Evolutionary conservation across 1,140 invertebrate genomes (phyloP), one percentile per base, ranked within the genome.

Genomic region (Holotrichia oblita): DNA sequence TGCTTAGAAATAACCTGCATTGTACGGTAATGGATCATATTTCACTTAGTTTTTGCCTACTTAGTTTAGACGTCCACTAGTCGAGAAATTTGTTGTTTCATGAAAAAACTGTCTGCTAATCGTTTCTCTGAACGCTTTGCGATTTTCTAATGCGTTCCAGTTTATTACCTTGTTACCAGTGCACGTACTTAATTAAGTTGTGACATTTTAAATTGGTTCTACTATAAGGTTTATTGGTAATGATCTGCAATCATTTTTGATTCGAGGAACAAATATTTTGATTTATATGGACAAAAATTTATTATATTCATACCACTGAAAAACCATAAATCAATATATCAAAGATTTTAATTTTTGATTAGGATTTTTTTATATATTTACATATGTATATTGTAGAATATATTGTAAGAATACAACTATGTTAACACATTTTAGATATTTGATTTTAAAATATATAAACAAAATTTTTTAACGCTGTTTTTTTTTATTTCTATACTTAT

Each of bases 61-160:
- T n/a, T n/a, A n/a, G n/a, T n/a, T 64, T 64, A 64, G 61, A 64
- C 20, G 20, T 9, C 24, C 10, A 17, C 61, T 64, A 6, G 8
- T 22, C 4, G 61, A 64, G 61, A 64, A 20, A 27, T 64, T 64
- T 27, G 61, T 64, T 22, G 24, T 64, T 64, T 64, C n/a, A 64
- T 64, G 61, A 64, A 64, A 64, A 64, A 64, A 64, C 44, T 7
- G 61, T 64, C 61, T 27, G 61, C 61, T 64, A 64, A 64, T 64
- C 61, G 61, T 64, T 64, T 64, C 61, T 64, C 9, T 27, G 61
- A 64, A 64, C 22, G 61, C 22, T 22, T 64, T 20, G 61, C 61
- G 7, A 64, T 27, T 64, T 27, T 64, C 61, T 64, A 27, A 64
- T 22, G 24, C 61, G 24, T 64, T 64, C 17, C 61, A 24, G 61